Percentiles rank a stretch among this genome's conserved stretches.
These are phyloP conservation scores for Bos javanicus DNA, from an alignment of 2,113 vertebrate genomes.

Conservation along the genomic window DNA sequence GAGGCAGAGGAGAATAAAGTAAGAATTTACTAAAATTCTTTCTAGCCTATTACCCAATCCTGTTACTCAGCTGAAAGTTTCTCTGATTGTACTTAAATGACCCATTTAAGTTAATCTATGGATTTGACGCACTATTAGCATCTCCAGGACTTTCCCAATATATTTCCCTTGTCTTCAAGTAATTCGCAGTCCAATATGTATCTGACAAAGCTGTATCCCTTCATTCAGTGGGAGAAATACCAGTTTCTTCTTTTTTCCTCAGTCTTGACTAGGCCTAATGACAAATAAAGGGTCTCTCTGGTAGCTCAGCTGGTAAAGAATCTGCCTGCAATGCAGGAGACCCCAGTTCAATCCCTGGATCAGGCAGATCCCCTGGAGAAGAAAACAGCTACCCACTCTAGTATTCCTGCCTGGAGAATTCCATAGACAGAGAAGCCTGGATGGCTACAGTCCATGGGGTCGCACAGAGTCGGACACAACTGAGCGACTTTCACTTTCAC, in stretches of 20 bases:
- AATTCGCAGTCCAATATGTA: neutral
- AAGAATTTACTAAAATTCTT: neutral
- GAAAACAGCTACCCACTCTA: neutral
- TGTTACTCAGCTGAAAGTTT: neutral
- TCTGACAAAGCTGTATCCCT: neutral
- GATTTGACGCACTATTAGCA: neutral
- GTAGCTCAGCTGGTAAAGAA: neutral
- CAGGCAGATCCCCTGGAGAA: rapidly evolving
- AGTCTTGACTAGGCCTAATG: neutral
- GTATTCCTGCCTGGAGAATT: neutral
- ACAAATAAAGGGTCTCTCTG: neutral
- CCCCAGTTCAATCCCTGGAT: neutral
- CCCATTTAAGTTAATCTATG: neutral
- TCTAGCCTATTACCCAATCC: neutral
- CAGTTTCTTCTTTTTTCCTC: neutral
- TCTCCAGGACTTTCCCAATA: neutral
- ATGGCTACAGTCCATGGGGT: neutral
- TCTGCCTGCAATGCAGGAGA: neutral
- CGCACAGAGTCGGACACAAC: neutral
- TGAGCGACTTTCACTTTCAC: neutral
- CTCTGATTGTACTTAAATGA: neutral
- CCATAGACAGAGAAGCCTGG: neutral
- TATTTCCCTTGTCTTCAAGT: neutral
- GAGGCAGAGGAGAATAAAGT: neutral
- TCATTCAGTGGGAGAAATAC: neutral